Conservation (phyloP, 2,888 invertebrate genomes). For the Dermolepida albohirtum region DNA sequence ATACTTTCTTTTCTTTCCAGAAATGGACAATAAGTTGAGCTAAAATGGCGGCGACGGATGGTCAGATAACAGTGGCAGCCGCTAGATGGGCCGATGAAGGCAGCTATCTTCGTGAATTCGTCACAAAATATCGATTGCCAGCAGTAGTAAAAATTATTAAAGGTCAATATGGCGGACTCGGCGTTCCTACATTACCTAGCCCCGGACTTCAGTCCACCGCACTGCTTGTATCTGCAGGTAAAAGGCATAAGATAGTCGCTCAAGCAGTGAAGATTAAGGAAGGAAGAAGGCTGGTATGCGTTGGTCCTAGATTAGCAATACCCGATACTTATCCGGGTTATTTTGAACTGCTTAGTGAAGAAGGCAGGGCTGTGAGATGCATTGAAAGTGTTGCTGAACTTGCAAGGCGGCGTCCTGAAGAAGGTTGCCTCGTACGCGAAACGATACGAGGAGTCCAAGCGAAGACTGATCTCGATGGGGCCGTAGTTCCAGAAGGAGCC, state of each 20-base stretch:
- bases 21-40: constrained; percentile 65
- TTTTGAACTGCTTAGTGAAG: constrained; percentile 94
- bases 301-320: constrained; percentile 87
- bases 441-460: constrained; percentile 78
- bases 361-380: constrained; percentile 90
- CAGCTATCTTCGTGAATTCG: constrained; percentile 79
- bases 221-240: constrained; percentile 85
- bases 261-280: constrained; percentile 92
- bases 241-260: constrained; percentile 86
- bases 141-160: constrained; percentile 92
- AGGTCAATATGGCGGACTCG: constrained; percentile 92
- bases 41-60: constrained; percentile 88
- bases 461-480: constrained; percentile 71
- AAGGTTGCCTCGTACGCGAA: constrained; percentile 83
- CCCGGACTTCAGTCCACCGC: constrained; percentile 89
- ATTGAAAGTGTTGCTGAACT: constrained; percentile 85
- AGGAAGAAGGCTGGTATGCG: constrained; percentile 83
- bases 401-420: constrained; percentile 78
- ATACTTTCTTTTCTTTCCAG: constrained; percentile 64
- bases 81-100: constrained; percentile 82
- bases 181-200: constrained; percentile 88
- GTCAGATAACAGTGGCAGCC: constrained; percentile 89
- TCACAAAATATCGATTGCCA: constrained; percentile 79
- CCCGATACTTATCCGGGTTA: constrained; percentile 92
- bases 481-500: constrained; percentile 75